phyloP scores from a whole-genome alignment of 1,140 invertebrate genomes.

The Leguminivora glycinivorella region DNA sequence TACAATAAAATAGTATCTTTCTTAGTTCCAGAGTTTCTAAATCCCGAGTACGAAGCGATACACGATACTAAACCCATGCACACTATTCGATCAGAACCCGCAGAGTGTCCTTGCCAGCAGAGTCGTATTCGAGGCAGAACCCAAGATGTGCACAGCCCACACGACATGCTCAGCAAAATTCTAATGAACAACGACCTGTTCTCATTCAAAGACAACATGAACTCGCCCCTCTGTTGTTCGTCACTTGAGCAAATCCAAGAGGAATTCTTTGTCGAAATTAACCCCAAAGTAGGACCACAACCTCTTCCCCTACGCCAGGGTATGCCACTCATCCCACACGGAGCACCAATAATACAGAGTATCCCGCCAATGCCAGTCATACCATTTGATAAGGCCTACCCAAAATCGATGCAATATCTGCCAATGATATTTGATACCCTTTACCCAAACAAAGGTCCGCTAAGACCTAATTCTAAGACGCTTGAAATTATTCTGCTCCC shows the following conservation, averaged over 20 bases:
- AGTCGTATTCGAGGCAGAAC: slow-evolving; percentile 40
- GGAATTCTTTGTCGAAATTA: slow-evolving; percentile 57
- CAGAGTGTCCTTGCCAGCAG: slow-evolving; percentile 51
- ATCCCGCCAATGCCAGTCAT: background rate
- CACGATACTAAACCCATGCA: background rate
- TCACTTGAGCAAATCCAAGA: slow-evolving; percentile 59
- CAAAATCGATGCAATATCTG: slow-evolving; percentile 31
- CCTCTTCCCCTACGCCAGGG: background rate
- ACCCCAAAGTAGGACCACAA: slow-evolving; percentile 38
- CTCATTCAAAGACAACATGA: slow-evolving; percentile 48
- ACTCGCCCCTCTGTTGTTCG: slow-evolving; percentile 56
- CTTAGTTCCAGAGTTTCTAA: background rate
- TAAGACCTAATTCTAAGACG: slow-evolving; percentile 42
- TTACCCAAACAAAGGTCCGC: slow-evolving; percentile 37
- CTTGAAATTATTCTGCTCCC: slow-evolving; percentile 63
- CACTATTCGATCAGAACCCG: slow-evolving; percentile 32
- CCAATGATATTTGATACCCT: slow-evolving; percentile 48
- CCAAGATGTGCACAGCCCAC: slow-evolving; percentile 41
- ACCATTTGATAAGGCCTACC: background rate
- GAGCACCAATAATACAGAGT: background rate
- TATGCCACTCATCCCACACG: background rate
- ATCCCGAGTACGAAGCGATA: background rate
- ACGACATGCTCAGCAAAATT: slow-evolving; percentile 55
- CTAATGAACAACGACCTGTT: slow-evolving; percentile 55
- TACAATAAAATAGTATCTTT: background rate